Percentiles rank a stretch among this genome's conserved stretches.
phyloP scores from a whole-genome alignment of 2,888 invertebrate genomes.

The Timema cristinae region DNA sequence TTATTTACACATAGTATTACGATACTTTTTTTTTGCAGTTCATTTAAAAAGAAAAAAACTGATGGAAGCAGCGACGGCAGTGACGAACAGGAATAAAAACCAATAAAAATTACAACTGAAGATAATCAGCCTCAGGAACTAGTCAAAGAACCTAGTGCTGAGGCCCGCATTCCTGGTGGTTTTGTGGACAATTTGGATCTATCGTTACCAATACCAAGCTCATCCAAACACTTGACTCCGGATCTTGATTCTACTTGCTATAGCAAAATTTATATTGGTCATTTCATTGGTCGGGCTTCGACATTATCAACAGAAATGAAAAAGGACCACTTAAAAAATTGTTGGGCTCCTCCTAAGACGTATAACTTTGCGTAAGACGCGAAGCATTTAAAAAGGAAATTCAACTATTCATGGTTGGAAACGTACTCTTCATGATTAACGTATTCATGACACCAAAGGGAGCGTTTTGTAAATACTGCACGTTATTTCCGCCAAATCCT shows the following conservation, averaged over 20 bases:
- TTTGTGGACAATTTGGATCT: no score
- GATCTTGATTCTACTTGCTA: constrained; percentile 31
- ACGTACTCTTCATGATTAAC: not conserved
- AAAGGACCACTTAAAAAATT: no score
- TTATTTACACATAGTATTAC: no score
- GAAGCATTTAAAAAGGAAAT: not conserved
- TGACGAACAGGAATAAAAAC: no score
- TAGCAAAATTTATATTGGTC: constrained; percentile 31
- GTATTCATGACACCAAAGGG: constrained; percentile 31
- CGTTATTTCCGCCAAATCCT: constrained; percentile 34
- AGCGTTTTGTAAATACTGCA: constrained; percentile 35
- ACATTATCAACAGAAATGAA: not conserved
- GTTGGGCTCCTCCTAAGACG: not conserved
- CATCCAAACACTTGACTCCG: constrained; percentile 33
- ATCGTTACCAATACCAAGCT: constrained; percentile 25
- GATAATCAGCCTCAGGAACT: no score
- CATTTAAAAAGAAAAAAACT: no score
- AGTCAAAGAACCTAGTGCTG: no score
- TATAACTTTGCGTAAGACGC: no score
- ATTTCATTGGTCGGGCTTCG: constrained; percentile 23
- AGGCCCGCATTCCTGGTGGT: no score
- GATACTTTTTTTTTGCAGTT: no score
- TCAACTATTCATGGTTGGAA: constrained; percentile 5
- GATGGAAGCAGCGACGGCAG: no score
- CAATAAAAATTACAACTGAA: no score